A percentile compares a stretch with the other conserved stretches of the same genome.
These are phyloP conservation scores for Diorhabda sublineata DNA, from an alignment of 1,140 invertebrate species.

Conservation along the genomic window DNA sequence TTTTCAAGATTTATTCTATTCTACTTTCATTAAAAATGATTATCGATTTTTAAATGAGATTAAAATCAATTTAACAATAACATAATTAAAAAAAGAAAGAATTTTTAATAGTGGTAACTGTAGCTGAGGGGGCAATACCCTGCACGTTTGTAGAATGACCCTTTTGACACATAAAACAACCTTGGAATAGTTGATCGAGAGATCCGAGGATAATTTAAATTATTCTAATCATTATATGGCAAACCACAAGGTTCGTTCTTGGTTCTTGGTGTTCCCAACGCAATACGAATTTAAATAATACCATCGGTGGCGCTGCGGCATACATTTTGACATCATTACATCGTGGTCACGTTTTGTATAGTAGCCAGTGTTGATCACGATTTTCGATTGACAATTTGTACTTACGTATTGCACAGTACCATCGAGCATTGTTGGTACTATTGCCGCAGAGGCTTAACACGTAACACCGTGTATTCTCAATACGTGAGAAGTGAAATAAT, in stretches of 20 bases:
- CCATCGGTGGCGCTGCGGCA: slow-evolving; percentile 16
- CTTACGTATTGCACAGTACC: slow-evolving; percentile 10
- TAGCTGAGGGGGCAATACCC: background rate
- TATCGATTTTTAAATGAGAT: no score
- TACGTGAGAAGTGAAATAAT: background rate
- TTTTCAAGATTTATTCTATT: no score
- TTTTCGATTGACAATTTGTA: slow-evolving; percentile 41
- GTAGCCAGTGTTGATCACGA: slow-evolving; percentile 44
- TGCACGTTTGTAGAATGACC: slow-evolving; percentile 4
- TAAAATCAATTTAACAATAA: no score
- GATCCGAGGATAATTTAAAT: slow-evolving; percentile 19
- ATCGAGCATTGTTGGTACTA: background rate
- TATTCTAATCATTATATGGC: slow-evolving; percentile 28
- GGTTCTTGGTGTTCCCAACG: slow-evolving; percentile 26
- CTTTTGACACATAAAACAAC: slow-evolving; percentile 4
- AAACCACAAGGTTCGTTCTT: slow-evolving; percentile 34
- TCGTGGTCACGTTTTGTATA: slow-evolving; percentile 43
- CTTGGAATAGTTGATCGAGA: background rate
- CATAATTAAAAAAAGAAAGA: no score
- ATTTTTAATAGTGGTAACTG: no score
- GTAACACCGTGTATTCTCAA: background rate
- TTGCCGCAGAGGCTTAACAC: background rate
- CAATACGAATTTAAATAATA: slow-evolving; percentile 37
- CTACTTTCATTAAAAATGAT: no score
- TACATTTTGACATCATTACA: slow-evolving; percentile 45